Evolutionary conservation across 2,113 vertebrate genomes (phyloP), one percentile per base, ranked within the genome.

Genomic region (Triplophysa rosa): DNA sequence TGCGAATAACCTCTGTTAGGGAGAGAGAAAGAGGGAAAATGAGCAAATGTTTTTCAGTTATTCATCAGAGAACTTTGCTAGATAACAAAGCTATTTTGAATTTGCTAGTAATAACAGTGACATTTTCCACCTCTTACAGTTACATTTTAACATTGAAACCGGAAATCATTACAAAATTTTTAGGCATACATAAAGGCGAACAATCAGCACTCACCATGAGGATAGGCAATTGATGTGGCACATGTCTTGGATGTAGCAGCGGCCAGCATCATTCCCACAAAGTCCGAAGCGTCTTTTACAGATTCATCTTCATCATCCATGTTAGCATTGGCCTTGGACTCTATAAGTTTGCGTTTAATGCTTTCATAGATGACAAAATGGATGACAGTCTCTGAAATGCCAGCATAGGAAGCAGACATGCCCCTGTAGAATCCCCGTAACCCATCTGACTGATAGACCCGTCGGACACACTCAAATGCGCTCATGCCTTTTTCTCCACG

Each of bases 331-430:
- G 92, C 91, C 88, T 96, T 97, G 82, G 87, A 86, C 87, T 96
- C 94, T 87, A 94, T 85, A 11, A 98, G 90, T 84, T 91, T 96
- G 62, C 94, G 95, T 82, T 99, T 99, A 94, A 99, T 98, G 90
- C 93, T 96, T 91, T 99, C 98, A 85, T 99, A 99, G 91, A 99
- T 99, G 91, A 98, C 97, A 87, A 99, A 99, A 86, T 99, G 96
- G 89, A 99, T 96, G 80, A 99, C 97, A 84, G 98, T 99, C 92
- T 99, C 98, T 68, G 97, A 99, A 90, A 99, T 99, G 91, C 98
- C 97, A 16, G 97, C 98, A 0, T 99, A 99, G 0, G 97, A 99
- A 13, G 98, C 98, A 0, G 98, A 98, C 97, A 99, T 98, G 83
- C 98, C 98, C 79, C 95, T 92, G 89, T 99, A 99, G 92, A 99